These are phyloP conservation scores for Nephila pilipes DNA, from an alignment of 1,140 invertebrate genomes.

Conservation along the genomic window DNA sequence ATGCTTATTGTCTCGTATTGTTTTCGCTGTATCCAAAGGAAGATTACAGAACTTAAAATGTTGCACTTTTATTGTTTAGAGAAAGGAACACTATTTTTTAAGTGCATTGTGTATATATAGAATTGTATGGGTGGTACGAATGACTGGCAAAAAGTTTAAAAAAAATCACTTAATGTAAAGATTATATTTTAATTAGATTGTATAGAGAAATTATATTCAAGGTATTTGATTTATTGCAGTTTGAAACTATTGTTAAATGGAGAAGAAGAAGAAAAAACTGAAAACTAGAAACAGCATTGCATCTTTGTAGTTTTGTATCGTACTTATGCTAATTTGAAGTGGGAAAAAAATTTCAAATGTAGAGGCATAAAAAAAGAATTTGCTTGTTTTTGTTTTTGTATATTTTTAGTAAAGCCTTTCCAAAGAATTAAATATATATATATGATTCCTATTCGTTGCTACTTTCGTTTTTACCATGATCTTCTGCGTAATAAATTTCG, in stretches of 20 bases:
- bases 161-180: background rate
- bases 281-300: background rate
- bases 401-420: too few relatives aligned
- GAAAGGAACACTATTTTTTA: conserved; percentile 28
- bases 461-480: too few relatives aligned
- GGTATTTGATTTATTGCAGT: background rate
- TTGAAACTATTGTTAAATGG: background rate
- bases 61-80: conserved; percentile 3
- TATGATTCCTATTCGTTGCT: too few relatives aligned
- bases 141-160: background rate
- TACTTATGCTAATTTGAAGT: too few relatives aligned
- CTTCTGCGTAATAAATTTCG: too few relatives aligned
- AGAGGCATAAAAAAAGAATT: too few relatives aligned
- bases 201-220: conserved; percentile 11
- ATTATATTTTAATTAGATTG: conserved; percentile 20
- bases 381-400: too few relatives aligned
- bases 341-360: too few relatives aligned
- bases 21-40: background rate
- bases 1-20: background rate
- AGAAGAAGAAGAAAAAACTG: too few relatives aligned
- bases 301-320: background rate
- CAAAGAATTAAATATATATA: too few relatives aligned
- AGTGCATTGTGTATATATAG: conserved; percentile 14
- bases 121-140: background rate
- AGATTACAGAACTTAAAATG: background rate